Percentiles rank a stretch among this genome's conserved stretches.
Conservation (phyloP, 2,113 vertebrate genomes). For the Toxotes chatareus region DNA sequence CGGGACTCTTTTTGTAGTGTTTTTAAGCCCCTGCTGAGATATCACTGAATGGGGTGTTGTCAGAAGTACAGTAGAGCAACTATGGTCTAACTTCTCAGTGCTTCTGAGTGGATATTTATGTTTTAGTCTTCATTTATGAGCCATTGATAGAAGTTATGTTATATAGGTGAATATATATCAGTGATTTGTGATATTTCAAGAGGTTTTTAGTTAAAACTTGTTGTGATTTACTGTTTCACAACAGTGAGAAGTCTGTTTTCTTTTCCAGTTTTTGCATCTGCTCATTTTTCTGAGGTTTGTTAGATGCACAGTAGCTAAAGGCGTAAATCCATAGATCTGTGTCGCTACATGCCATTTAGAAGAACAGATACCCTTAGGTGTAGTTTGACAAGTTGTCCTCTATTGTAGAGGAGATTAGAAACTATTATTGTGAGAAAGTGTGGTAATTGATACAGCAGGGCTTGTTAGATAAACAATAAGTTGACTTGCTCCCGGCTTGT, state of each 20-base stretch:
- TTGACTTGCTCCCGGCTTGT: slow-evolving; percentile 38
- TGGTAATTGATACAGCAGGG: slow-evolving; percentile 53
- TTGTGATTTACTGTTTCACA: neutral
- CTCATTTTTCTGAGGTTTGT: slow-evolving; percentile 1
- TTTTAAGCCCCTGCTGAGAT: too few species aligned
- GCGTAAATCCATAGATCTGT: slow-evolving; percentile 45
- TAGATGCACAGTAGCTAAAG: slow-evolving; percentile 16
- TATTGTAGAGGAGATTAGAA: slow-evolving; percentile 39
- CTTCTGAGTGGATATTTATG: too few species aligned
- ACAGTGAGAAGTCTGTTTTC: neutral
- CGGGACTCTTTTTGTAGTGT: too few species aligned
- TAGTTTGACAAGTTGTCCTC: slow-evolving; percentile 48
- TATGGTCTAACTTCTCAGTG: too few species aligned
- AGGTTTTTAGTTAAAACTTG: too few species aligned
- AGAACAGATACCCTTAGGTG: slow-evolving; percentile 30
- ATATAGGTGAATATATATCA: too few species aligned
- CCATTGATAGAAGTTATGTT: too few species aligned
- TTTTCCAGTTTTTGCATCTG: slow-evolving; percentile 12
- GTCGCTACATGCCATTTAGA: slow-evolving; percentile 26
- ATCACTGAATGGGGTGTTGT: too few species aligned
- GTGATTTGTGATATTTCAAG: too few species aligned
- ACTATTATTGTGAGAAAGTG: slow-evolving; percentile 50
- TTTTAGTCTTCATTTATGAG: too few species aligned
- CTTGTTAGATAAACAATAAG: slow-evolving; percentile 65
- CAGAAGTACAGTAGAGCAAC: too few species aligned